Base-by-base conservation (phyloP, 2,888 invertebrate genomes). In the Chrysina gloriosa region DNA sequence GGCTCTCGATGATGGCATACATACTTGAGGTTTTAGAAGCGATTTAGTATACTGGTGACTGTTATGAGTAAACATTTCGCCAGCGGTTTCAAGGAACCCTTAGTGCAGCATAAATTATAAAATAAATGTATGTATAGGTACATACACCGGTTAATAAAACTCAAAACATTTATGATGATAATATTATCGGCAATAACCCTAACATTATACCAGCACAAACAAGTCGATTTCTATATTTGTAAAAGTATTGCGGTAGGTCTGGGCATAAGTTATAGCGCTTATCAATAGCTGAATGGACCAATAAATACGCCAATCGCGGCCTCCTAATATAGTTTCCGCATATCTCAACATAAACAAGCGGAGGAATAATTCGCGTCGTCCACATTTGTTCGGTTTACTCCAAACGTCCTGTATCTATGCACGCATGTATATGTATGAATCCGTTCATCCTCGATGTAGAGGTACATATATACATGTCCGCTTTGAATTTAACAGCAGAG, bases 271-370 rank as follows among this genome's bases (percentile, higher is more conserved):
- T 68, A 68, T 64, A 64, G 47, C 68, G 25, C 52, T 64, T 68
- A 68, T 63, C 63, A 52, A 50, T 47, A n/a, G 39, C 34, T 68
- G 68, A 68, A 68, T 68, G 45, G 52, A 68, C 52, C 63, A 64
- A 68, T 68, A 68, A 68, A 68, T 68, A 68, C 31, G 29, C 23
- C 16, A 25, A 36, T 19, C 63, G 45, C 36, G 61, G 19, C 9
- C 45, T 52, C 68, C 68, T 68, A 68, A 68, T 68, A 64, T 63
- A 68, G 68, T 63, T 68, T 68, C 64, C 68, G 68, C 54, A 64
- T 63, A 67, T 67, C 67, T 63, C 63, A 63, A 47, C 63, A 47
- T 45, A 47, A 47, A 63, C 45, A 45, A 63, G 63, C 19, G 19
- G 52, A 36, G 21, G 34, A 50, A 65, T 50, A 52, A 50, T 52